These are phyloP conservation scores for Galbula dea DNA, from an alignment of 2,113 vertebrate genomes.

Conservation along the genomic window DNA sequence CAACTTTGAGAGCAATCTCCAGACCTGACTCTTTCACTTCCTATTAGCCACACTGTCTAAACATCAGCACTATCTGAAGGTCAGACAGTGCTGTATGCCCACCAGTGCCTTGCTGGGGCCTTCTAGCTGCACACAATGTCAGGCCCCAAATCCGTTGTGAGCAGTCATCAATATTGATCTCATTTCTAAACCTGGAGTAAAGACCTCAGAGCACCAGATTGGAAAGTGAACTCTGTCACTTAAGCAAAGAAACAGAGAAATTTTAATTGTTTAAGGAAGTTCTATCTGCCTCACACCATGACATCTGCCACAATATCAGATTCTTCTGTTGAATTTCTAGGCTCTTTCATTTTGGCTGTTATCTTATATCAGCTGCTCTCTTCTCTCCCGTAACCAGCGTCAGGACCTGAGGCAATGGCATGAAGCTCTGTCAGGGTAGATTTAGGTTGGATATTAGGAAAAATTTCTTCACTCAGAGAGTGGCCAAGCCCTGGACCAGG, in stretches of 20 bases:
- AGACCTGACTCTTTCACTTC: not conserved
- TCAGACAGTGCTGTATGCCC: not conserved
- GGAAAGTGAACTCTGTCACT: not conserved
- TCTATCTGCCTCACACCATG: not conserved
- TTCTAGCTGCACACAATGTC: rapidly evolving
- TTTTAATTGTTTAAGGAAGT: not conserved
- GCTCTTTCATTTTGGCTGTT: not conserved
- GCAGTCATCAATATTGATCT: not conserved
- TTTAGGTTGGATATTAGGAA: too few species aligned
- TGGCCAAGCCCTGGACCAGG: too few species aligned
- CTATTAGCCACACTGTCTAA: not conserved
- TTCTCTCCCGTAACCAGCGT: too few species aligned
- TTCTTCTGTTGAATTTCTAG: not conserved
- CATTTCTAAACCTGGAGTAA: not conserved
- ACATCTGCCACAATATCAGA: not conserved
- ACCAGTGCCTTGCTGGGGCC: not conserved
- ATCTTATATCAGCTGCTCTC: not conserved
- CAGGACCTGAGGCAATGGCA: too few species aligned
- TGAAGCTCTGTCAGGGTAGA: too few species aligned
- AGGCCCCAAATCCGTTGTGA: not conserved
- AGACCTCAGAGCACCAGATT: not conserved
- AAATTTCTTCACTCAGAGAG: too few species aligned
- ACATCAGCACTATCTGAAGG: not conserved
- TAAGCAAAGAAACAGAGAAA: not conserved
- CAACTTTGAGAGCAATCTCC: not conserved